These are phyloP conservation scores for Sylvicola cinctus DNA, from an alignment of 2,888 invertebrate species.

Conservation along the genomic window DNA sequence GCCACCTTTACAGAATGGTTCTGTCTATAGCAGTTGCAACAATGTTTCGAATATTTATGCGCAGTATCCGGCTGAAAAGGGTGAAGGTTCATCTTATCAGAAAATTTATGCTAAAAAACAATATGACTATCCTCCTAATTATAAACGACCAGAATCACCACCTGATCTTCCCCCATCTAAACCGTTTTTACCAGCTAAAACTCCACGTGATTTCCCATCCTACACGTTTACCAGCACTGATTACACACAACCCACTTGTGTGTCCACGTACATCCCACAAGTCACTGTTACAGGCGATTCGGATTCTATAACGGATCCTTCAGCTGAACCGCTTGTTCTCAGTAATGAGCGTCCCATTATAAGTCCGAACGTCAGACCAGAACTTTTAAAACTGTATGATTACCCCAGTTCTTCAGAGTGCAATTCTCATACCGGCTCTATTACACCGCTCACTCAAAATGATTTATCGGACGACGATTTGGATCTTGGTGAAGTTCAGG, in stretches of 20 bases:
- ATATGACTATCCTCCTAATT: background rate
- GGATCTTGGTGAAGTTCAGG: constrained; percentile 27
- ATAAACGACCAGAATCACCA: background rate
- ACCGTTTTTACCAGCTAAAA: constrained; percentile 1
- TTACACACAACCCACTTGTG: constrained; percentile 25
- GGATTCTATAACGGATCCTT: constrained; percentile 19
- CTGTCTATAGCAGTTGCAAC: background rate
- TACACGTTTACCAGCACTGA: constrained; percentile 28
- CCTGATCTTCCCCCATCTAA: constrained; percentile 4
- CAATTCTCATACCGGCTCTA: no score
- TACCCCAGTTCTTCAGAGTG: constrained; percentile 9
- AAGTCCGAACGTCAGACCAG: constrained; percentile 11
- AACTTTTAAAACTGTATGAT: constrained; percentile 9
- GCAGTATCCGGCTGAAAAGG: background rate
- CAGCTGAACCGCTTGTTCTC: constrained; percentile 19
- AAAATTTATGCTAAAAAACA: no score
- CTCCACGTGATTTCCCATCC: constrained; percentile 15
- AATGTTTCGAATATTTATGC: background rate
- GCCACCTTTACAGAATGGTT: background rate
- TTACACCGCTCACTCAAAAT: constrained; percentile 9
- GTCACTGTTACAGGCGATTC: constrained; percentile 9
- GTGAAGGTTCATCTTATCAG: background rate
- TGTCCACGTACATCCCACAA: constrained; percentile 27
- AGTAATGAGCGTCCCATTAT: constrained; percentile 18
- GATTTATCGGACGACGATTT: constrained; percentile 16